phyloP scores from a whole-genome alignment of 2,888 invertebrate genomes.

The Leptopilina drosophilae region DNA sequence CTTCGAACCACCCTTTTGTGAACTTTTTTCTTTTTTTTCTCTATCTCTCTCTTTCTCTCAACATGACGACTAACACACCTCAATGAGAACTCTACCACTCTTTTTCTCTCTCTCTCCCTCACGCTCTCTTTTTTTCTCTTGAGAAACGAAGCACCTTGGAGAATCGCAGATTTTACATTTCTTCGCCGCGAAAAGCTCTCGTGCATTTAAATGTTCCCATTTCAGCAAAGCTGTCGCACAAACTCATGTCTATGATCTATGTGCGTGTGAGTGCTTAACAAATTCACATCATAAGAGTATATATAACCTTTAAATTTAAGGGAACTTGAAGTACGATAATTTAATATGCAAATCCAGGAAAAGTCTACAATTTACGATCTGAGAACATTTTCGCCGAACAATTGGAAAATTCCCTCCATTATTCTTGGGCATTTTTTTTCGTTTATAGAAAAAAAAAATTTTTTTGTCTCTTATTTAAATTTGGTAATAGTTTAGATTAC shows the following conservation, averaged over 20 bases:
- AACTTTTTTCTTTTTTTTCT: too few species aligned
- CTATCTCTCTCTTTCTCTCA: too few species aligned
- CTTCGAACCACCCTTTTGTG: too few species aligned
- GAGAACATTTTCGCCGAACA: neutral
- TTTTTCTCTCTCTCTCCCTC: neutral
- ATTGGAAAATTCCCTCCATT: neutral
- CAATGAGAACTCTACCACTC: neutral
- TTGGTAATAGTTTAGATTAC: too few species aligned
- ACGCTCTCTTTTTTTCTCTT: slow-evolving; percentile 1
- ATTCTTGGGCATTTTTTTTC: neutral
- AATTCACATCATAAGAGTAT: slow-evolving; percentile 21
- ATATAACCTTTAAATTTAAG: slow-evolving; percentile 22
- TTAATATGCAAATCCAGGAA: slow-evolving; percentile 32
- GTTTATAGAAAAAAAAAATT: too few species aligned
- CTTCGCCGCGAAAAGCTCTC: slow-evolving; percentile 27
- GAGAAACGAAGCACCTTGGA: slow-evolving; percentile 20
- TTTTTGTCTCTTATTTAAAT: too few species aligned
- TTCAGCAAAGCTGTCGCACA: slow-evolving; percentile 19
- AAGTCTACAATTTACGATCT: neutral
- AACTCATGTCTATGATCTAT: neutral
- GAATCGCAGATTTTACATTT: slow-evolving; percentile 34
- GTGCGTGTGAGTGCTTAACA: slow-evolving; percentile 1
- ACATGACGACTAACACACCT: too few species aligned
- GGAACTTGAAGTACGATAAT: slow-evolving; percentile 15
- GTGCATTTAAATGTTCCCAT: slow-evolving; percentile 33